phyloP scores from a whole-genome alignment of 2,888 invertebrate species.

The Lasius fuliginosus region DNA sequence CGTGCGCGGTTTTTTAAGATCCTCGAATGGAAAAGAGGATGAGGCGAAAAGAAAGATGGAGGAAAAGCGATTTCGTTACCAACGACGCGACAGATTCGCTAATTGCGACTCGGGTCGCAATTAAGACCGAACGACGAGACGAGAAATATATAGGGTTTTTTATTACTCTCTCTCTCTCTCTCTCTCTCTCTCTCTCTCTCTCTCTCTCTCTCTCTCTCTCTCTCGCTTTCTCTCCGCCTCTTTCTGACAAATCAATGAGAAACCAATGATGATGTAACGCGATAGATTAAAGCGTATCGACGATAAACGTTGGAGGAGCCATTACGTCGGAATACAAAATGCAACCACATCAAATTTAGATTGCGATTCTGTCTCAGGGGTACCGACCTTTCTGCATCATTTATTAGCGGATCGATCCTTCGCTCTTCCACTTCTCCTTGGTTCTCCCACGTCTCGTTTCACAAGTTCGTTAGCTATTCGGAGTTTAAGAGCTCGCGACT shows the following conservation, averaged over 20 bases:
- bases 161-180: neutral
- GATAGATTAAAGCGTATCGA: neutral
- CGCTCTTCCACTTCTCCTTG: conserved; percentile 52
- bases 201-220: neutral
- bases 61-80: conserved; percentile 10
- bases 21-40: neutral
- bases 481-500: conserved; percentile 58
- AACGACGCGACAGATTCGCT: conserved; percentile 20
- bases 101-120: conserved; percentile 28
- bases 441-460: conserved; percentile 39
- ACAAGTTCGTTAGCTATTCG: conserved; percentile 65
- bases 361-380: conserved; percentile 52
- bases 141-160: neutral
- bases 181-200: too few relatives aligned
- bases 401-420: conserved; percentile 56
- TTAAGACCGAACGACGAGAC: neutral
- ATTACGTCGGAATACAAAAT: conserved; percentile 51
- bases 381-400: conserved; percentile 58
- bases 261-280: conserved; percentile 39
- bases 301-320: conserved; percentile 46
- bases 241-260: conserved; percentile 13
- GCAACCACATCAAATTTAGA: conserved; percentile 49
- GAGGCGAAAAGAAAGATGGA: neutral
- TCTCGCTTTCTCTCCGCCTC: neutral
- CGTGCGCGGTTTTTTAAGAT: conserved; percentile 16